Conservation (phyloP, 2,113 vertebrate species). For the Entelurus aequoreus region DNA sequence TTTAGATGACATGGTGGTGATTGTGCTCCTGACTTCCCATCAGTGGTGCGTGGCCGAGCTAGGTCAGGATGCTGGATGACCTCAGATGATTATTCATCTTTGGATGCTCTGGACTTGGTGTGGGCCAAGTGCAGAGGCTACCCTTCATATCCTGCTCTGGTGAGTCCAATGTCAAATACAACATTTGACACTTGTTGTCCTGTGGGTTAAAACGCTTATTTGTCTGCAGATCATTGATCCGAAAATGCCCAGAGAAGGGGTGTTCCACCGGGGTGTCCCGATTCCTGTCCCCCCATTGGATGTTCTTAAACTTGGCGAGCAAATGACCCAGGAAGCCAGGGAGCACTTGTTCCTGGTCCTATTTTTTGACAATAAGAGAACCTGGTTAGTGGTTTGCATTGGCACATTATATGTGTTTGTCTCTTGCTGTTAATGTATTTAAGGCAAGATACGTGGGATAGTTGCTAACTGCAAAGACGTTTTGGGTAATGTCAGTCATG, state of each 20-base stretch:
- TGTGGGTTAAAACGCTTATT: neutral
- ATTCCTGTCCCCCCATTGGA: conserved; percentile 94
- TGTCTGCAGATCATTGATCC: conserved; percentile 90
- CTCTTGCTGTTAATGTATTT: no score
- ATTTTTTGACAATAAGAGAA: conserved; percentile 99
- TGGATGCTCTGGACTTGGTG: conserved; percentile 94
- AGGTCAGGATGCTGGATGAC: conserved; percentile 86
- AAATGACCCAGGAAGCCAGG: conserved; percentile 97
- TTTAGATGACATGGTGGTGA: neutral
- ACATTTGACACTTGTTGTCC: no score
- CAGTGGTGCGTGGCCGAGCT: conserved; percentile 86
- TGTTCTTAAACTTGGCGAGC: conserved; percentile 95
- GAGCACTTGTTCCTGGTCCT: conserved; percentile 98
- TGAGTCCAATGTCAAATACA: conserved; percentile 56
- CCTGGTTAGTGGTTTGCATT: conserved; percentile 80
- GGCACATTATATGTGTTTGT: neutral
- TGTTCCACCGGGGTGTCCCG: conserved; percentile 94
- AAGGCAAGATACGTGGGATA: no score
- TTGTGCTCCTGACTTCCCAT: conserved; percentile 4
- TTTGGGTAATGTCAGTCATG: no score
- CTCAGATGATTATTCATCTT: conserved; percentile 87
- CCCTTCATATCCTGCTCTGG: conserved; percentile 95
- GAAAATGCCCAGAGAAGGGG: conserved; percentile 97
- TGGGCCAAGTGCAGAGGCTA: conserved; percentile 99
- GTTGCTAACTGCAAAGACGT: no score